Conservation (phyloP, 2,797 vertebrate genomes). For the Anomalospiza imberbis region DNA sequence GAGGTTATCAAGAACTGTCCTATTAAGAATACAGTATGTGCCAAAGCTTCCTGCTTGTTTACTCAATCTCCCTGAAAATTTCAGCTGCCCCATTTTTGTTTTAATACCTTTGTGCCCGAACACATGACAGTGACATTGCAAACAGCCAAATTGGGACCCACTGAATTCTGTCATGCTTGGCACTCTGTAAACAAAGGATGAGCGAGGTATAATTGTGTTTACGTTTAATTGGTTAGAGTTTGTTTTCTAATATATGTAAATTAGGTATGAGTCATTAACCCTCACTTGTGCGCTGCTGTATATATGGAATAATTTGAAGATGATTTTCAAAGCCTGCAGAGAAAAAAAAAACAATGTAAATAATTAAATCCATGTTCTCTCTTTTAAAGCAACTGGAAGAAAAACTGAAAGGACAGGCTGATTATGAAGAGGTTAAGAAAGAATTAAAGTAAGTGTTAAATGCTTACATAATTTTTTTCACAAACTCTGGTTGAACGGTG, state of each 20-base stretch:
- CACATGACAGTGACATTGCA: background rate
- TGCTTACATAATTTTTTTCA: constrained; percentile 21
- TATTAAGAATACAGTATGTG: background rate
- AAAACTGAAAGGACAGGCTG: constrained; percentile 92
- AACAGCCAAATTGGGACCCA: background rate
- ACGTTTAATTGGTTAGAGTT: constrained; percentile 49
- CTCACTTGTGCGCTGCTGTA: constrained; percentile 27
- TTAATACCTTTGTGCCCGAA: background rate
- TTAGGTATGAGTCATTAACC: constrained; percentile 58
- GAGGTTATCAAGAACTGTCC: background rate
- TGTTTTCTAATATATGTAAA: constrained; percentile 66
- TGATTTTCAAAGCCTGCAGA: constrained; percentile 20
- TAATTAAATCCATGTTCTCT: constrained; percentile 60
- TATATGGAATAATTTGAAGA: constrained; percentile 25
- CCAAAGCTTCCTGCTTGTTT: background rate
- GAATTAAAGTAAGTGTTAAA: constrained; percentile 88
- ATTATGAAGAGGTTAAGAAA: constrained; percentile 99
- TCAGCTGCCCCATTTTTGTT: background rate
- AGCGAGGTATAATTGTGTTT: constrained; percentile 60
- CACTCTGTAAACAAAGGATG: constrained; percentile 48
- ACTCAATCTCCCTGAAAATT: background rate
- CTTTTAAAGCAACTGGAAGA: constrained; percentile 92
- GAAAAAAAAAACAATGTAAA: background rate
- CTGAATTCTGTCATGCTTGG: constrained; percentile 14
- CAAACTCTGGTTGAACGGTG: background rate